Evolutionary conservation across 1,140 invertebrate species (phyloP).

Genomic region (Andrena cerasifolii): DNA sequence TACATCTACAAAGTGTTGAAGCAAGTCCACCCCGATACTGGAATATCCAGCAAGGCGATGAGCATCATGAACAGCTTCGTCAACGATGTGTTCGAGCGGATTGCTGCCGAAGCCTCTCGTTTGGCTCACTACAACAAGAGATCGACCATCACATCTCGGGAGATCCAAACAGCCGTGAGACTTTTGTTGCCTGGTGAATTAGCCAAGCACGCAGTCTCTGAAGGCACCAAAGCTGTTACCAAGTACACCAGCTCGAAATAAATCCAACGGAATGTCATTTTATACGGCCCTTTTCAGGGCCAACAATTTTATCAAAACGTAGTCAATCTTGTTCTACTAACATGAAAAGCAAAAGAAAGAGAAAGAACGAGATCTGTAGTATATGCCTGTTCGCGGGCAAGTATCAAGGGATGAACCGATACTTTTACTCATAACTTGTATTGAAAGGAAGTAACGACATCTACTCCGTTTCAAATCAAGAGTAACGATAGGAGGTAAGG

Average conservation of each 20-base stretch:
- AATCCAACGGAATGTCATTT: background rate
- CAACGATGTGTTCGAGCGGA: conserved; percentile 84
- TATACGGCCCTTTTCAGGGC: conserved; percentile 71
- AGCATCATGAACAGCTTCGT: conserved; percentile 87
- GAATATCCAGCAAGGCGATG: conserved; percentile 84
- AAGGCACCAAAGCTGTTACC: conserved; percentile 58
- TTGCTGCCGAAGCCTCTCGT: conserved; percentile 84
- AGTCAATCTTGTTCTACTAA: no score
- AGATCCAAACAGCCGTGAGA: conserved; percentile 80
- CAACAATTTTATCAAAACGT: conserved; percentile 49
- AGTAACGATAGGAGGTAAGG: no score
- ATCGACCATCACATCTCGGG: conserved; percentile 78
- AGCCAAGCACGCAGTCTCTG: conserved; percentile 69
- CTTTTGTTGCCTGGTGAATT: conserved; percentile 79
- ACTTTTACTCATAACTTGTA: no score
- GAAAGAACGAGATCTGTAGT: no score
- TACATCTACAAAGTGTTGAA: conserved; percentile 89
- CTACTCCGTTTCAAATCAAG: no score
- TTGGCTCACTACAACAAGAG: conserved; percentile 84
- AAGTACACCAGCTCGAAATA: conserved; percentile 73
- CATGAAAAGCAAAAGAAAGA: no score
- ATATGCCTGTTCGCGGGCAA: no score
- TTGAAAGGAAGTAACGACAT: no score
- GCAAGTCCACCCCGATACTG: conserved; percentile 85
- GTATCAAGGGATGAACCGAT: no score